Evolutionary conservation across 2,888 invertebrate genomes (phyloP).

Genomic region (Xestobium rufovillosum): DNA sequence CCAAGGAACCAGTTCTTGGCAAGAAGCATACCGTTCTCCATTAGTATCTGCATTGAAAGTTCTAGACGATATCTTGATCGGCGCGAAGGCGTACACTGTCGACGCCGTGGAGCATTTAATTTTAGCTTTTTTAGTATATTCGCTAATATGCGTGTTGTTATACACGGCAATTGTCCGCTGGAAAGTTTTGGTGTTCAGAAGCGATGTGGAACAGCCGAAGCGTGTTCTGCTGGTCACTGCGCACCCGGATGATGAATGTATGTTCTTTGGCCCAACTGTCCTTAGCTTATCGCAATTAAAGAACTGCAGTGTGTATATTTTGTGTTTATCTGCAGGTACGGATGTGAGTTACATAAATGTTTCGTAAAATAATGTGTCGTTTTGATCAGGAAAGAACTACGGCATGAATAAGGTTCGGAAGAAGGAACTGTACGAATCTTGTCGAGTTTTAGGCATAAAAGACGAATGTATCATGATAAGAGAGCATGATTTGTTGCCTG

Average conservation of each 20-base stretch:
- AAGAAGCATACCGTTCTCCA: too few relatives aligned
- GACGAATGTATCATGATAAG: conserved; percentile 65
- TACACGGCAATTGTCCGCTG: conserved; percentile 39
- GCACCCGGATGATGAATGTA: conserved; percentile 98
- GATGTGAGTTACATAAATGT: not conserved
- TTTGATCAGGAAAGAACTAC: conserved; percentile 38
- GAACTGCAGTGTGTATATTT: conserved; percentile 63
- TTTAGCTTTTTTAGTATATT: conserved; percentile 45
- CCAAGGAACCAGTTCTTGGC: conserved; percentile 32
- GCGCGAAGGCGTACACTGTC: conserved; percentile 40
- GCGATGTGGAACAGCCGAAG: conserved; percentile 47
- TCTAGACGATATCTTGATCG: conserved; percentile 10
- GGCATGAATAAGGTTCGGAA: conserved; percentile 51
- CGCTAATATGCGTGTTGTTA: conserved; percentile 48
- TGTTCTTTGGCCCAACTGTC: conserved; percentile 96
- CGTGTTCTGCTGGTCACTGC: conserved; percentile 79
- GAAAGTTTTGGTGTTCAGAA: conserved; percentile 45
- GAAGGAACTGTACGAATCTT: conserved; percentile 76
- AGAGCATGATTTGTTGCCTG: conserved; percentile 66
- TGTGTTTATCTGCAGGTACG: conserved; percentile 80
- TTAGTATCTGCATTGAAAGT: too few relatives aligned
- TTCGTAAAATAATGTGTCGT: not conserved
- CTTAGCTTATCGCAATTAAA: conserved; percentile 57
- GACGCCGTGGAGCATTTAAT: conserved; percentile 50
- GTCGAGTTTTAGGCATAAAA: conserved; percentile 70